Base-by-base conservation (phyloP, 1,140 invertebrate genomes). In the Trialeurodes vaporariorum region DNA sequence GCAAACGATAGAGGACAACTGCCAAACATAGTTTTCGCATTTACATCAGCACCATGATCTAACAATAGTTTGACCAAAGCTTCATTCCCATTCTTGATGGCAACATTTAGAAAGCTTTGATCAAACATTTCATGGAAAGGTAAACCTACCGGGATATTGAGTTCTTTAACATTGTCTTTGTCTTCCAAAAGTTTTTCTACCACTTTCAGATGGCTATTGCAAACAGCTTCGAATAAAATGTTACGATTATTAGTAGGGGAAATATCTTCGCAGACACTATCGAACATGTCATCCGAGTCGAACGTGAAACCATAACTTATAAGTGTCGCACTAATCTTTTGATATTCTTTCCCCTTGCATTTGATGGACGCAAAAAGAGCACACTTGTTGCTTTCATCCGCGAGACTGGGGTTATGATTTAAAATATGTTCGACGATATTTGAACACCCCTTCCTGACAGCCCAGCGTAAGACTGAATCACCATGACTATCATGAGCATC, bases 41-140 rank as follows among this genome's bases (percentile, higher is more conserved):
- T 49, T 5, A 17, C 5, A 49, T 49, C 34, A 49, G 34, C 34
- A 5, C 34, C 34, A 49, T 9, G 17, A 5, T 49, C 17, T 17
- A 49, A 49, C 5, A 49, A 17, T 49, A 49, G 17, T 49, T 49
- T 49, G 34, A 72, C 73, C 73, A 23, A 67, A 73, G 62, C 27
- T 65, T 2, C 77, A 87, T 49, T 5, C 17, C 34, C 34, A 9
- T 49, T 49, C 5, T 9, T 49, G 17, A 49, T 17, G 34, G 34
- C 34, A 49, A 49, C 17, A 49, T 49, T 5, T 17, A 49, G 17
- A 49, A 17, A 17, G 17, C 17, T 5, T 5, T 9, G 17, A 49
- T 49, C 34, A 49, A 9, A 9, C 34, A 5, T 9, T 49, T 49
- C 34, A 49, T 49, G 17, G n/a, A n/a, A n/a, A n/a, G n/a, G n/a